phyloP scores from a whole-genome alignment of 2,113 vertebrate genomes.

The Neolamprologus variostigma region DNA sequence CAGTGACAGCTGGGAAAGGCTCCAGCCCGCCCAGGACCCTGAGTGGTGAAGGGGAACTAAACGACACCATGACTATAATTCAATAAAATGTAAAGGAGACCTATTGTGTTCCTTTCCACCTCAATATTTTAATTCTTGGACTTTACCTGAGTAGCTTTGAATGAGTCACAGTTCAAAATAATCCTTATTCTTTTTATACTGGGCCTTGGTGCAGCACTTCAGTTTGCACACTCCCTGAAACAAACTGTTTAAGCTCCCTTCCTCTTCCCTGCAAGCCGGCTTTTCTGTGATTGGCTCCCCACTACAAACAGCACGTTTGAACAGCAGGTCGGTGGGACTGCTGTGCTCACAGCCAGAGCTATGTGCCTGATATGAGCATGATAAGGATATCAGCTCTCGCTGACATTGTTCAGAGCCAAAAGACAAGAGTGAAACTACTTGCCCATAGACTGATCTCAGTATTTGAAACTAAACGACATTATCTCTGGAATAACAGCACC shows the following conservation, averaged over 20 bases:
- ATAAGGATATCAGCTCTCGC: neutral
- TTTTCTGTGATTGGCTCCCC: neutral
- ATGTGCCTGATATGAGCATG: neutral
- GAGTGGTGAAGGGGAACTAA: neutral
- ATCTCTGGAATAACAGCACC: neutral
- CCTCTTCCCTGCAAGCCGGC: neutral
- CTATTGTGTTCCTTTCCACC: neutral
- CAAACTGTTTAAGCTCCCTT: neutral
- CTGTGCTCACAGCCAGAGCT: neutral
- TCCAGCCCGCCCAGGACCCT: neutral
- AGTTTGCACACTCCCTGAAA: neutral
- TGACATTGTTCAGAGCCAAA: neutral
- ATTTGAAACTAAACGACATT: neutral
- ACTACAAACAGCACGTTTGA: neutral
- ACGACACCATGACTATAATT: neutral
- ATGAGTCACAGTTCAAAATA: neutral
- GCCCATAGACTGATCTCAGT: neutral
- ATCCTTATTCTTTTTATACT: neutral
- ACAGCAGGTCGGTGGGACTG: neutral
- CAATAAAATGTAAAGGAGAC: neutral
- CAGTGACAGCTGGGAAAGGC: neutral
- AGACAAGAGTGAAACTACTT: neutral
- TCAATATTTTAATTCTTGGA: neutral
- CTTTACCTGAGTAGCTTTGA: neutral
- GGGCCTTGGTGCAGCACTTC: neutral